Evolutionary conservation across 2,888 invertebrate genomes (phyloP).

Genomic region (Alloscopus bannaensis): DNA sequence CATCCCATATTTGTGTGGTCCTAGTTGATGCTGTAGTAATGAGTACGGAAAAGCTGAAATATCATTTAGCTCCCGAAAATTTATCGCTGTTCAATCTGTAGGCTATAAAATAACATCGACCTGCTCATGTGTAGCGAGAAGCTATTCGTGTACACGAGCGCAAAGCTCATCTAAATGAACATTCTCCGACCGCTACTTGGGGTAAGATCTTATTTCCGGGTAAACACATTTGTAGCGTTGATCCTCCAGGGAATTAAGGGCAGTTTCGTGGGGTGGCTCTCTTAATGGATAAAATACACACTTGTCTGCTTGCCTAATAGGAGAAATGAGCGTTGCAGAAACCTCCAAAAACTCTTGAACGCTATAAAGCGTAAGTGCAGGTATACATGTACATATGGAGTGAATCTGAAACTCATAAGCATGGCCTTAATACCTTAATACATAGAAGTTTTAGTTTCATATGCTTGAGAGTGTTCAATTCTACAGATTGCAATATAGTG

Average conservation of each 20-base stretch:
- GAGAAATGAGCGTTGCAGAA: neutral
- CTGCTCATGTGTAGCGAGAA: neutral
- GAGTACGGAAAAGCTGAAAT: too few relatives aligned
- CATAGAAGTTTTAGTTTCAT: neutral
- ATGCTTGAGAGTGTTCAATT: neutral
- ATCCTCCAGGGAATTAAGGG: neutral
- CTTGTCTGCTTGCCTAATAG: constrained; percentile 4
- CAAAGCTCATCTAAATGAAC: too few relatives aligned
- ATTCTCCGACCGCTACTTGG: too few relatives aligned
- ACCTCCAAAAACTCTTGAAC: neutral
- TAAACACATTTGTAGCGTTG: neutral
- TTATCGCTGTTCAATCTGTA: neutral
- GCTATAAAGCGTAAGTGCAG: neutral
- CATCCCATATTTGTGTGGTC: too few relatives aligned
- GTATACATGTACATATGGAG: neutral
- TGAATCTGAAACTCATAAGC: neutral
- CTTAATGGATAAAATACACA: constrained; percentile 37
- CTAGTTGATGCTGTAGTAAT: too few relatives aligned
- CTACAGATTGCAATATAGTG: neutral
- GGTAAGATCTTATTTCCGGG: too few relatives aligned
- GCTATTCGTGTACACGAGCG: neutral
- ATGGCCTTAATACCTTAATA: neutral
- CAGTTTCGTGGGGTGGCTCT: neutral
- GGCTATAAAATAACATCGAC: too few relatives aligned
- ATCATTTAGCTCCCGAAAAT: neutral